Evolutionary conservation across 2,797 vertebrate species (phyloP).

Genomic region (Ceryle rudis): DNA sequence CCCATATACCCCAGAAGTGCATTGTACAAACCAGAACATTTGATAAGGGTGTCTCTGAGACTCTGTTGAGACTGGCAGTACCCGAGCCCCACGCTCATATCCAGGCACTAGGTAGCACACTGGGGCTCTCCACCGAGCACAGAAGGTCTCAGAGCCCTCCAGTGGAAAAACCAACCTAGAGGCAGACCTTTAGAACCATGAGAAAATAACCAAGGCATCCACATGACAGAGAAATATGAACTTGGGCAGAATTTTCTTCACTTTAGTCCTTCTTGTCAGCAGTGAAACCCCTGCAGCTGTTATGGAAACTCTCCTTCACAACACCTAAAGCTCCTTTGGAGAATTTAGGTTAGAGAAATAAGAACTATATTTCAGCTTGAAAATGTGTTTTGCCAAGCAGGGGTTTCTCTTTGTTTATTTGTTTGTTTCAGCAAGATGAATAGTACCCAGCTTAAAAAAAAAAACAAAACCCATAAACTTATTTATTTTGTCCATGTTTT

Average conservation of each 20-base stretch:
- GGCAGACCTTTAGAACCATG: not conserved
- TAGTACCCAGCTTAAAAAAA: not conserved
- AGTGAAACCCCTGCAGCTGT: not conserved
- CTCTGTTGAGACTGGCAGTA: fast-evolving
- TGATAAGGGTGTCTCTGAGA: not conserved
- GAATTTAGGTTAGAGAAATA: not conserved
- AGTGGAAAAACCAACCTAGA: not conserved
- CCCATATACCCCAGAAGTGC: fast-evolving
- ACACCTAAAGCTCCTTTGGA: fast-evolving
- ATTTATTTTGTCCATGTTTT: not conserved
- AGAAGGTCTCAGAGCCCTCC: not conserved
- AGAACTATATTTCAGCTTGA: not conserved
- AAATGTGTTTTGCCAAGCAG: not conserved
- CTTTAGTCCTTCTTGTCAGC: not conserved
- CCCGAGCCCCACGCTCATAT: fast-evolving
- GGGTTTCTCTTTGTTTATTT: not conserved
- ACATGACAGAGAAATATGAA: not conserved
- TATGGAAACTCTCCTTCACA: not conserved
- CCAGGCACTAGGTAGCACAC: not conserved
- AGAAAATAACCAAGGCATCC: not conserved
- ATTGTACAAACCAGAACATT: not conserved
- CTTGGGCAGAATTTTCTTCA: not conserved
- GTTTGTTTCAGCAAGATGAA: not conserved
- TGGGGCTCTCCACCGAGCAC: not conserved
- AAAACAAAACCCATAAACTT: not conserved